Evolutionary conservation across 2,888 invertebrate genomes (phyloP), one percentile per base, ranked within the genome.

Genomic region (Caenorhabditis angaria): DNA sequence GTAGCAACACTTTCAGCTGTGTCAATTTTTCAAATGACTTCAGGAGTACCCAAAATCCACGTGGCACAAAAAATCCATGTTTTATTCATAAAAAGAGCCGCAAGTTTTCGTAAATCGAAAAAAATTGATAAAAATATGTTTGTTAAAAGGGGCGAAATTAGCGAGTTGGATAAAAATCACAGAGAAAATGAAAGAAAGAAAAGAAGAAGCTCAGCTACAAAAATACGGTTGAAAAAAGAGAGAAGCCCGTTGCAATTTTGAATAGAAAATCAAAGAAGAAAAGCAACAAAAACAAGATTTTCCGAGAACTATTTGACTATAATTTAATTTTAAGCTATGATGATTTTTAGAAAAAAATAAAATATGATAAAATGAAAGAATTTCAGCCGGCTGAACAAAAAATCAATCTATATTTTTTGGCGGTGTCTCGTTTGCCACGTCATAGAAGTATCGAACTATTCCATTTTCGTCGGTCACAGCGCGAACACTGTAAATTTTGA

Each of bases 391-490:
- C 41, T 41, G n/a, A n/a, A n/a, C n/a, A 32, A 8, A 32, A 56
- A 63, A 63, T 28, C 27, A 28, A 48, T 57, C 41, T 22, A 56
- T 25, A 29, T 27, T 27, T 64, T 28, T 22, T 56, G 61, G n/a
- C 24, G 24, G 22, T 22, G 2, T 3, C n/a, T 41, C 14, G 2
- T 64, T 50, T 1, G 66, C 71, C n/a, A 66, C 65, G 50, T 71
- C 66, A 47, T 67, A 47, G 29, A 41, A 72, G 61, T 81, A 81
- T 59, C 80, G 79, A 18, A 79, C 79, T 12, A 81, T 71, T 48
- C 81, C 81, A 59, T 78, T 66, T 24, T 78, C 81, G 32, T 80
- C 78, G 27, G 73, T 68, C 1, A 81, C 69, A 48, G 75, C 78
- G 32, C 72, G 66, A 53, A 79, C 63, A 22, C 79, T 79, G 61